These are phyloP conservation scores for Steatocranus sp. DNA, from an alignment of 2,797 vertebrate species.

Conservation along the genomic window DNA sequence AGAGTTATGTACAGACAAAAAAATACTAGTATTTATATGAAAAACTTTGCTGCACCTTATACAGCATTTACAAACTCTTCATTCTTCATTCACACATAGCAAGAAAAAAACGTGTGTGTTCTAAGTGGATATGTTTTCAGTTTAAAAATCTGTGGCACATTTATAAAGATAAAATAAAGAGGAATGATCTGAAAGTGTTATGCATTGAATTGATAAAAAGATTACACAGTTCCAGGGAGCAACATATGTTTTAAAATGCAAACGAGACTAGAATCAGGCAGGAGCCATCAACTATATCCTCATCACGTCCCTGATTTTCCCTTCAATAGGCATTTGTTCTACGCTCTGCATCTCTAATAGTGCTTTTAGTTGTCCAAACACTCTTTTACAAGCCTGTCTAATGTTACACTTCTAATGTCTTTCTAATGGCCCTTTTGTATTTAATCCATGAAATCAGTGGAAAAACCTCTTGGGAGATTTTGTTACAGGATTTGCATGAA, in stretches of 20 bases:
- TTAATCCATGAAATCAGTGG: conserved; percentile 57
- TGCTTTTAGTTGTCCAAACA: conserved; percentile 60
- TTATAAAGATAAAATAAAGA: neutral
- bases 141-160: neutral
- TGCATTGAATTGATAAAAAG: neutral
- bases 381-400: conserved; percentile 57
- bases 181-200: neutral
- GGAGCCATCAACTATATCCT: conserved; percentile 4
- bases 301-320: neutral
- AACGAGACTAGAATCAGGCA: neutral
- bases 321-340: conserved; percentile 43
- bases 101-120: neutral
- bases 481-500: conserved; percentile 46
- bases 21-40: neutral
- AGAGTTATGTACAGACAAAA: neutral
- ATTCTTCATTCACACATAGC: neutral
- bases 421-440: conserved; percentile 51
- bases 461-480: conserved; percentile 48
- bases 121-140: neutral
- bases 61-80: neutral
- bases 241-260: neutral
- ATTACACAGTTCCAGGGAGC: neutral
- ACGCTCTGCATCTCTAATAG: conserved; percentile 30
- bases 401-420: conserved; percentile 61
- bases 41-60: neutral